Conservation (phyloP, 1,140 invertebrate species). For the silkworm (Bombyx mori) region ASM3026992v2 NC_085115.1:15462001-15462500, state of each 20-base stretch:
- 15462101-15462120: conserved; percentile 48
- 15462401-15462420: background rate
- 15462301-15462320: too few species aligned
- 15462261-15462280: too few species aligned
- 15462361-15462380: too few species aligned
- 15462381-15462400: background rate
- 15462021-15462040: conserved; percentile 17
- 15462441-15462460: too few species aligned
- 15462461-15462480: too few species aligned
- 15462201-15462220: too few species aligned
- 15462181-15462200: background rate
- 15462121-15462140: background rate
- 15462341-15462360: too few species aligned
- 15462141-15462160: background rate
- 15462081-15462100: conserved; percentile 56
- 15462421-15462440: too few species aligned
- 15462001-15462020: conserved; percentile 36
- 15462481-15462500: too few species aligned
- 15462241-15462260: too few species aligned
- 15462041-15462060: conserved; percentile 41
- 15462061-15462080: conserved; percentile 36
- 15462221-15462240: too few species aligned
- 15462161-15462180: background rate
- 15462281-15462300: too few species aligned
- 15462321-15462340: background rate